Conservation (phyloP, 1,140 invertebrate genomes). For the Drosophila pruinosa region DNA sequence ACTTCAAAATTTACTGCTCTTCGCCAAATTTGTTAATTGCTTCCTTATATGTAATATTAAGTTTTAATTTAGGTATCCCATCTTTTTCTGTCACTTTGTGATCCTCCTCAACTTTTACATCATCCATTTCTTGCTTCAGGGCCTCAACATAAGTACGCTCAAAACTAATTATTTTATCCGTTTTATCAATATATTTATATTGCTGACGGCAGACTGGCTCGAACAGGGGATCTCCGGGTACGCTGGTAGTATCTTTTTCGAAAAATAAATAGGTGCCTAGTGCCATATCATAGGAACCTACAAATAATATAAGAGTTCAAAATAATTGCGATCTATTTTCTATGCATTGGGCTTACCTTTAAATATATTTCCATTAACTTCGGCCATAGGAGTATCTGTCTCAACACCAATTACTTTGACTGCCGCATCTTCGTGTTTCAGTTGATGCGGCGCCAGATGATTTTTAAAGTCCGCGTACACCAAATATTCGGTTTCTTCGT, state of each 20-base stretch:
- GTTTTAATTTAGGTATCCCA: constrained; percentile 23
- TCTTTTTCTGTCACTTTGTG: not conserved
- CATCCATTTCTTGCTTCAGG: constrained; percentile 23
- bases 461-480: constrained; percentile 80
- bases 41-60: constrained; percentile 64
- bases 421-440: constrained; percentile 60
- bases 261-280: constrained; percentile 84
- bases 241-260: constrained; percentile 81
- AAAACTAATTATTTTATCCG: constrained; percentile 84
- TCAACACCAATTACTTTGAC: constrained; percentile 84
- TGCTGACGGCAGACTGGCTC: constrained; percentile 81
- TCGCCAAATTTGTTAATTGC: constrained; percentile 60
- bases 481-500: constrained; percentile 74
- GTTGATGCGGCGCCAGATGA: constrained; percentile 59
- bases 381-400: constrained; percentile 84
- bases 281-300: constrained; percentile 84
- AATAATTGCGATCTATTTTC: not conserved
- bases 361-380: constrained; percentile 84
- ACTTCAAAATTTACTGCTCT: constrained; percentile 53
- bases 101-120: constrained; percentile 17
- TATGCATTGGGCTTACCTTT: constrained; percentile 46
- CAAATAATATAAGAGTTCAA: not conserved
- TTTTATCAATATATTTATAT: constrained; percentile 83
- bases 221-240: constrained; percentile 83
- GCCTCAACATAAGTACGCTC: constrained; percentile 83